Base-by-base conservation (phyloP, 2,113 vertebrate species). In the Sminthopsis crassicaudata region DNA sequence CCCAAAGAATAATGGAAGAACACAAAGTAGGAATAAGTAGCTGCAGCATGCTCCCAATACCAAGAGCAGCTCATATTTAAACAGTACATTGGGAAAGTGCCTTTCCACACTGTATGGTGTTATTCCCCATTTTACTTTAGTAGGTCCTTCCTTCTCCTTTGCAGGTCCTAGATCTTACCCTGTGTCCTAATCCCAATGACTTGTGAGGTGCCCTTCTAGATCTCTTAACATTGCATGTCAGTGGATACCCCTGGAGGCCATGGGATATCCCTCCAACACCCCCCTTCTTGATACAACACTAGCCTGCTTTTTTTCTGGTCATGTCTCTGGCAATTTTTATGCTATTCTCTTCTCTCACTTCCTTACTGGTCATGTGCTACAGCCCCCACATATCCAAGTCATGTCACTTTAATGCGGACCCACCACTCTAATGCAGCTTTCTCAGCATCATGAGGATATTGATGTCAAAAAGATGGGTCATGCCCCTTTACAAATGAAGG, bases 241-340 rank as follows among this genome's bases (percentile, higher is more conserved):
- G 48, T 48, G 19, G 36, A 2, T 19, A 76, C 16, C 36, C 2
- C 67, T 76, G 67, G 67, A n/a, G 67, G 67, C 67, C 67, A n/a
- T 76, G 67, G 36, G 36, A n/a, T 0, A 8, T 42, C 19, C 67
- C 36, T 8, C n/a, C 67, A n/a, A 0, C n/a, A n/a, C n/a, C n/a
- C n/a, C 60, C 30, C 30, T 36, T 76, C 6, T 76, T 2, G 6
- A 76, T 76, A 76, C 67, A 19, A 76, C n/a, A 42, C 36, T 42
- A 84, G 16, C 16, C 67, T 19, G 7, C n/a, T 84, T 84, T 16
- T n/a, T 84, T 84, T 30, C 76, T 19, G 2, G 90, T 96, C 94
- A 97, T 94, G 93, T 36, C 23, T n/a, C 12, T 91, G 67, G 54
- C n/a, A 54, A 94, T 50, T 48, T 51, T 94, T 84, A 23, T 96